Evolutionary conservation across 1,140 invertebrate species (phyloP), one percentile per base, ranked within the genome.

Genomic region (Dufourea novaeangliae): DNA sequence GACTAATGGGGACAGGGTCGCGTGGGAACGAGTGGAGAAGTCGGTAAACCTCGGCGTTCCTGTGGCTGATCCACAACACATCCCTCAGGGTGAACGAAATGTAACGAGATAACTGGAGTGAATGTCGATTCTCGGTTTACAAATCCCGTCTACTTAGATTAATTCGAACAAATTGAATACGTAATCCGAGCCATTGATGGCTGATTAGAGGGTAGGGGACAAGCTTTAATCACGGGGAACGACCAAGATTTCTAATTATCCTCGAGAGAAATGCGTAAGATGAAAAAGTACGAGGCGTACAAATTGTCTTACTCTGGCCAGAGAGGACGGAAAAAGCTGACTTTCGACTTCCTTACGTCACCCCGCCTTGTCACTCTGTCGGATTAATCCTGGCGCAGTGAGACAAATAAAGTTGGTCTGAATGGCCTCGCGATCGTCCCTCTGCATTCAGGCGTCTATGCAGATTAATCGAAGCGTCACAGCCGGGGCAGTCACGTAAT

Each of bases 381-480:
- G 71, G 77, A 79, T 79, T 79, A 79, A 79, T 74, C 61, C 70
- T 75, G 41, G 50, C 70, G 39, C 62, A 32, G 52, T n/a, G n/a
- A 61, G 67, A 77, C 70, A 79, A 79, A 74, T 67, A 79, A 67
- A 74, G 54, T 74, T n/a, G 39, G 20, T 34, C 61, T 72, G 52
- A 67, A 74, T 74, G 71, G 50, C 3, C 67, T n/a, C 25, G 62
- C 67, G 68, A 77, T 77, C 46, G 39, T 70, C 67, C 57, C 41
- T 37, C 14, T 14, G 37, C 57, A 70, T 71, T 41, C 56, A 77
- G 17, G 8, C 29, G 57, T 63, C 67, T 70, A 70, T 71, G 75
- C 56, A 71, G 75, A 71, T 77, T 77, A 77, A 77, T 77, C 56
- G 75, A 77, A 77, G 67, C 32, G 75, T 70, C 70, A 68, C 29